Conservation (phyloP, 2,888 invertebrate genomes). For the Cephus rjabovi region DNA sequence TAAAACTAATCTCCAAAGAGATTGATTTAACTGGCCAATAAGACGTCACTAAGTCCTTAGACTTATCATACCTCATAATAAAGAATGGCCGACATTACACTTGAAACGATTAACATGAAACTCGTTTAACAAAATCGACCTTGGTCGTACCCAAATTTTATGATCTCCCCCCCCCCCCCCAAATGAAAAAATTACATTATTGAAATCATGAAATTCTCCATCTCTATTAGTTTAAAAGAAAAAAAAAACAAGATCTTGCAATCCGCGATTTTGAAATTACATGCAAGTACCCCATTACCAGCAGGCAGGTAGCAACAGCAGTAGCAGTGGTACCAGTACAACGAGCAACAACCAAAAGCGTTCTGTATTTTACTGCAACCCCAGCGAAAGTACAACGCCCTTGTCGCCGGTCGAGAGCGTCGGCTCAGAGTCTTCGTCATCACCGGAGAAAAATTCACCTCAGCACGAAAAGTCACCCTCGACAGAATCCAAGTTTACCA, state of each 20-base stretch:
- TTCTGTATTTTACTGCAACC: slow-evolving; percentile 50
- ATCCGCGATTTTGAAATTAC: slow-evolving; percentile 25
- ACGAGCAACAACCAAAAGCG: slow-evolving; percentile 9
- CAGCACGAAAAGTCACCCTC: slow-evolving; percentile 21
- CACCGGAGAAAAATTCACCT: slow-evolving; percentile 62
- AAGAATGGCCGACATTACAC: too few species aligned
- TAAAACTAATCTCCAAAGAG: too few species aligned
- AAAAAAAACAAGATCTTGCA: neutral
- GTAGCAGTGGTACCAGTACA: neutral
- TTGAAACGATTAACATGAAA: too few species aligned
- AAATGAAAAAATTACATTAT: neutral
- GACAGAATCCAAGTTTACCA: slow-evolving; percentile 13
- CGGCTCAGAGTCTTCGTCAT: slow-evolving; percentile 62
- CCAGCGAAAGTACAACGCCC: slow-evolving; percentile 38
- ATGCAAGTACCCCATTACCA: slow-evolving; percentile 53
- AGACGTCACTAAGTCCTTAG: too few species aligned
- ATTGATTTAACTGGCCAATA: too few species aligned
- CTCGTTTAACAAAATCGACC: neutral
- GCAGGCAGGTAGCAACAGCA: slow-evolving; percentile 36
- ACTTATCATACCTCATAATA: too few species aligned
- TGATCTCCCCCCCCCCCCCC: too few species aligned
- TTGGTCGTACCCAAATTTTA: neutral
- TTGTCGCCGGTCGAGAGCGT: slow-evolving; percentile 54
- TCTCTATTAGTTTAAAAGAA: neutral
- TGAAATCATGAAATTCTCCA: neutral